Percentiles rank a stretch among this genome's conserved stretches.
Evolutionary conservation across 2,888 invertebrate species (phyloP).

Genomic region (Spisula subtruncata): DNA sequence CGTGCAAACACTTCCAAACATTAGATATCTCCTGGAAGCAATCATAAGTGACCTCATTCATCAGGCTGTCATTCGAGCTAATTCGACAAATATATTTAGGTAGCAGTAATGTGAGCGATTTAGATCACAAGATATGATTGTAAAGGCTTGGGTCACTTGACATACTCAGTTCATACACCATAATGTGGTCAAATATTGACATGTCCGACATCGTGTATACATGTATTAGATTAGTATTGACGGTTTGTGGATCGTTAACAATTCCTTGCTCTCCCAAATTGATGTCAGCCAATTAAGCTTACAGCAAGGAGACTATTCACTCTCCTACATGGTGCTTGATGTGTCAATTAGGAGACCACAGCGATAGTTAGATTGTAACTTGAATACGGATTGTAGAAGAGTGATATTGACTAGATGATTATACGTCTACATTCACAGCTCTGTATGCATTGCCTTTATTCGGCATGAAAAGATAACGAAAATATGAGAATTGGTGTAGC

Average conservation of each 20-base stretch:
- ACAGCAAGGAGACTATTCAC: background rate
- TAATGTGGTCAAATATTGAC: no score
- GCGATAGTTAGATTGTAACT: background rate
- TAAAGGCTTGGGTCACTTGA: no score
- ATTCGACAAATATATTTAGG: no score
- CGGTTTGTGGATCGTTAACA: background rate
- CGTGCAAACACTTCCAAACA: no score
- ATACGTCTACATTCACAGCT: background rate
- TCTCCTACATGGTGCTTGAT: background rate
- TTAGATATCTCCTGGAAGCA: no score
- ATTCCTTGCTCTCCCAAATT: background rate
- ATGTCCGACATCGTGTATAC: background rate
- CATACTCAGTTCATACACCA: no score
- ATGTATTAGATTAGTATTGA: conserved; percentile 14
- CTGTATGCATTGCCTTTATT: background rate
- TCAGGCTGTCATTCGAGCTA: no score
- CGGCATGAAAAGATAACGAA: no score
- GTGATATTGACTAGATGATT: background rate
- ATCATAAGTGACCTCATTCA: no score
- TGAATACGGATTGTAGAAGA: background rate
- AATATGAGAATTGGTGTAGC: no score
- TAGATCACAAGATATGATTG: no score
- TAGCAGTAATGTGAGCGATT: no score
- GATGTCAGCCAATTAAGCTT: background rate
- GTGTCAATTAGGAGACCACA: background rate